Conservation (phyloP, 2,888 invertebrate genomes). For the Drosophila atripex region DNA sequence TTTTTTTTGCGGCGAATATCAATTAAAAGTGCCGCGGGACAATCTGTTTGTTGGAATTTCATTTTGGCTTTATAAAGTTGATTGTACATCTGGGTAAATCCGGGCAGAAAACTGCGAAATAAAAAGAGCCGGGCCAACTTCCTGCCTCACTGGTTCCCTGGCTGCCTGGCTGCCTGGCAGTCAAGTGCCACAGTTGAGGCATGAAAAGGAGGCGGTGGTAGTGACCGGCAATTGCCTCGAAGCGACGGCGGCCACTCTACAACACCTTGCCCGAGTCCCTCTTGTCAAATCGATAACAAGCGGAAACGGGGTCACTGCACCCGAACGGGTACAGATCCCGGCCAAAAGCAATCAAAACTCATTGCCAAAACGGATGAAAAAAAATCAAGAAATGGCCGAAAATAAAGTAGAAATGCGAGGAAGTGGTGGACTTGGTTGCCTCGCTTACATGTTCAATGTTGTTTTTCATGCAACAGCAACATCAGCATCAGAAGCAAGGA, state of each 20-base stretch:
- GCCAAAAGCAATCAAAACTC: constrained; percentile 78
- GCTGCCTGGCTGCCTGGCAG: constrained; percentile 45
- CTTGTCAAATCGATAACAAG: constrained; percentile 75
- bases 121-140: constrained; percentile 29
- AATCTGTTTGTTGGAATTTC: constrained; percentile 13
- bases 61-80: constrained; percentile 6
- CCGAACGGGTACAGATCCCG: constrained; percentile 67
- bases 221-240: constrained; percentile 25
- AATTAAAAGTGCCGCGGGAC: constrained; percentile 34
- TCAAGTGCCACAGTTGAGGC: constrained; percentile 70
- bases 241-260: constrained; percentile 18
- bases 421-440: constrained; percentile 3
- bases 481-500: background rate
- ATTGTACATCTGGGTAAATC: constrained; percentile 45
- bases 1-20: constrained; percentile 27
- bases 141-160: constrained; percentile 16
- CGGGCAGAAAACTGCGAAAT: constrained; percentile 52
- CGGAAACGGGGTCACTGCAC: constrained; percentile 78
- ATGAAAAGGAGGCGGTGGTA: constrained; percentile 41
- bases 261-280: constrained; percentile 32
- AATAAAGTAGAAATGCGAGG: constrained; percentile 9
- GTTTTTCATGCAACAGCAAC: constrained; percentile 54
- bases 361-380: constrained; percentile 69
- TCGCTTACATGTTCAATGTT: constrained; percentile 50
- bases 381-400: constrained; percentile 10